Base-by-base conservation (phyloP, 2,113 vertebrate genomes). In the Parotia lawesii region DNA sequence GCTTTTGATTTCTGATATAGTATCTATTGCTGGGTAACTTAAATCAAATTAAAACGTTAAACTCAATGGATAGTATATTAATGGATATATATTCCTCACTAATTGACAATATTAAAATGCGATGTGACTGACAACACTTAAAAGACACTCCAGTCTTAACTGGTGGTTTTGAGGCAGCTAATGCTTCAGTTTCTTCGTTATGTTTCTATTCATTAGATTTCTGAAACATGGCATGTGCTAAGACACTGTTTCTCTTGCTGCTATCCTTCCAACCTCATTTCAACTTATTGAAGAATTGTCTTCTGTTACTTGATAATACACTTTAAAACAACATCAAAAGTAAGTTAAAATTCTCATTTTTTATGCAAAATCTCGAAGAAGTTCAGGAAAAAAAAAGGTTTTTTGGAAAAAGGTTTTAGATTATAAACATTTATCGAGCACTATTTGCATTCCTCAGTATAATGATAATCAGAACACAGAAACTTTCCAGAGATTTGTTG, bases 1-100 rank as follows among this genome's bases (percentile, higher is more conserved):
- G 57, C 76, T 95, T 94, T 69, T 74, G 37, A 87, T 94, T 96
- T 96, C 62, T 93, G 57, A 79, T n/a, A 35, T 4, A 28, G 5
- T 51, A 15, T 57, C 20, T 76, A 37, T 17, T 66, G 31, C 67
- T 96, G 65, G 40, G 78, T 90, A 64, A 74, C 47, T 84, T 93
- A 88, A 91, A 82, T 85, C 79, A 65, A 83, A 61, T 85, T 85
- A 91, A 93, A 87, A 15, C 27, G 16, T 54, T 75, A 50, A 70
- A 53, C 85, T 91, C 94, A 96, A 80, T 22, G 35, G 14, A 42
- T 74, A 81, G 70, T 77, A 87, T 70, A 67, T 94, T 92, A 57
- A 38, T 4, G 11, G 13, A 33, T 57, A 50, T 62, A 83, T 82
- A 82, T 85, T 83, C 15, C 11, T 96, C 27, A 85, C 50, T 96